Percentiles rank a stretch among this genome's conserved stretches.
phyloP scores from a whole-genome alignment of 2,888 invertebrate species.

The Drosophila putrida region DNA sequence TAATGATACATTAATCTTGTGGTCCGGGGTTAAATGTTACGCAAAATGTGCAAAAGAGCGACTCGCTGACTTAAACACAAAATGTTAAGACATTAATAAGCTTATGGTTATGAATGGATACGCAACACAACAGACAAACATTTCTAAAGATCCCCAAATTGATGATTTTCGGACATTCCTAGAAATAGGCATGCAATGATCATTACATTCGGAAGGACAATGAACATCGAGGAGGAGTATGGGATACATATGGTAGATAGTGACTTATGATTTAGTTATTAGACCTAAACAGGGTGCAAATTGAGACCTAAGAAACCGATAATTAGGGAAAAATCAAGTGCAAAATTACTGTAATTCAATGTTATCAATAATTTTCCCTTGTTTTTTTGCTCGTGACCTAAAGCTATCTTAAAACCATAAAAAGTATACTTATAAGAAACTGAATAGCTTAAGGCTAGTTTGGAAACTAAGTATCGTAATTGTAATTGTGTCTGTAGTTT shows the following conservation, averaged over 20 bases:
- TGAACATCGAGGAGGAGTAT: constrained; percentile 23
- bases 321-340: constrained; percentile 38
- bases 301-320: constrained; percentile 34
- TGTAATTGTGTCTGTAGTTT: constrained; percentile 13
- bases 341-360: constrained; percentile 17
- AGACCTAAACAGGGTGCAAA: constrained; percentile 47
- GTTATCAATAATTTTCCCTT: constrained; percentile 1
- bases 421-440: constrained; percentile 33
- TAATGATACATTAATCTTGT: constrained; percentile 13
- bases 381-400: constrained; percentile 18
- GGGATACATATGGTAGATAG: constrained; percentile 16
- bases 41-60: constrained; percentile 26
- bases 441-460: constrained; percentile 43
- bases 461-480: constrained; percentile 8
- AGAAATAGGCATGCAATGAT: constrained; percentile 25
- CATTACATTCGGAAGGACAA: constrained; percentile 38
- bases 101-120: constrained; percentile 24
- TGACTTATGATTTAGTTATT: constrained; percentile 40
- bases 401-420: constrained; percentile 40
- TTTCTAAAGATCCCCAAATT: constrained; percentile 11
- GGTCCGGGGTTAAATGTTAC: constrained; percentile 19
- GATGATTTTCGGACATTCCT: constrained; percentile 8
- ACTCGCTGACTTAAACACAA: constrained; percentile 8
- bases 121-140: constrained; percentile 42
- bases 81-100: constrained; percentile 27